phyloP scores from a whole-genome alignment of 2,888 invertebrate genomes.

The Leptinotarsa juncta region DNA sequence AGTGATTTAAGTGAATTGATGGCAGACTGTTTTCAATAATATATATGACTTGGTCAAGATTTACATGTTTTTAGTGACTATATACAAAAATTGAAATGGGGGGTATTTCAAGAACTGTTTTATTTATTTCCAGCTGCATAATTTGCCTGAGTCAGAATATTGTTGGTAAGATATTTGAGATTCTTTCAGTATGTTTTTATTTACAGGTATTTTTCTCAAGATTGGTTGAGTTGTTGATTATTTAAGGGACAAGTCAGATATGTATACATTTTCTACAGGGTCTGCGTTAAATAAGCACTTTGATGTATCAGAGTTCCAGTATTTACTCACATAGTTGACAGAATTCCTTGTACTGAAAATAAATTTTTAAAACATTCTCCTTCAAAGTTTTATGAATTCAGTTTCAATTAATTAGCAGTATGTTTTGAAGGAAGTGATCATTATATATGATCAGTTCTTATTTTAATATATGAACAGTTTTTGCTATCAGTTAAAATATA shows the following conservation, averaged over 20 bases:
- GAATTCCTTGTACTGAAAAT: background rate
- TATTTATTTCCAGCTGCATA: slow-evolving; percentile 56
- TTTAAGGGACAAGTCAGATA: background rate
- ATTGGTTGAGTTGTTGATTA: background rate
- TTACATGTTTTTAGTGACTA: slow-evolving; percentile 38
- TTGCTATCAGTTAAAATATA: too few relatives aligned
- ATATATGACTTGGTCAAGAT: slow-evolving; percentile 41
- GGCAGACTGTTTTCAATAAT: slow-evolving; percentile 57
- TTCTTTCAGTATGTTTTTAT: slow-evolving; percentile 20
- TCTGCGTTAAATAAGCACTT: too few relatives aligned
- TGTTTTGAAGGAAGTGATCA: too few relatives aligned
- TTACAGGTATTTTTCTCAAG: background rate
- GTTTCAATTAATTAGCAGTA: too few relatives aligned
- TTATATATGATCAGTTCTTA: too few relatives aligned
- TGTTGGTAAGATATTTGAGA: slow-evolving; percentile 53
- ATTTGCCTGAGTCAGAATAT: slow-evolving; percentile 59
- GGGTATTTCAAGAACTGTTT: slow-evolving; percentile 56
- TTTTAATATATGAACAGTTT: too few relatives aligned
- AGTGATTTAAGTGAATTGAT: slow-evolving; percentile 53
- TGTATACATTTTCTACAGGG: background rate
- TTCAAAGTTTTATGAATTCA: too few relatives aligned
- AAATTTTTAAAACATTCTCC: too few relatives aligned
- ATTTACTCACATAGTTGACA: background rate
- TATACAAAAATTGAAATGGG: slow-evolving; percentile 42
- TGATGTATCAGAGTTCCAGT: too few relatives aligned